Evolutionary conservation across 2,113 vertebrate species (phyloP), one percentile per base, ranked within the genome.

Genomic region (Percina caprodes): DNA sequence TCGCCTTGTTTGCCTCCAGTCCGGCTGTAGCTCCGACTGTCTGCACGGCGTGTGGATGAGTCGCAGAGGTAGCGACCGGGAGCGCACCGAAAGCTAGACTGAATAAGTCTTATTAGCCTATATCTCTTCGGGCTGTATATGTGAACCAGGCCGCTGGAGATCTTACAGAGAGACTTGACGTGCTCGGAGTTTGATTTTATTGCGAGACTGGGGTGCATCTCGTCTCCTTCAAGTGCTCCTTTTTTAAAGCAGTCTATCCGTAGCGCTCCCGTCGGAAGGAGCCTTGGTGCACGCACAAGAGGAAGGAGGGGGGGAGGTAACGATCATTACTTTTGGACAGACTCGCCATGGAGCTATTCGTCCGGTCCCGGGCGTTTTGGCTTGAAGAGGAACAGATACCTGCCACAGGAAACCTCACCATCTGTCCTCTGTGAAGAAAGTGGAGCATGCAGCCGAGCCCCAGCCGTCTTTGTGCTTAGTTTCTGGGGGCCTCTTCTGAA

Each of bases 401-500:
- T 84, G 91, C 87, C 54, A 42, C 61, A 2, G 86, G 85, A 84
- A 79, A 81, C 30, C 60, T 33, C 86, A n/a, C 52, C 80, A 61
- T 78, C 76, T 74, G 77, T 48, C 67, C 84, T 11, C 83, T 70
- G 89, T 90, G 91, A 92, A 45, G 80, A 84, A 83, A 90, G 83
- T 83, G 86, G 84, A 90, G 90, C 91, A 90, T 89, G 91, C 88
- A 89, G 86, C 89, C 87, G 86, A 92, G 85, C 81, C 84, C 82
- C 85, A 55, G 80, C 68, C 82, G 91, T 90, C 89, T 93, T 93
- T 94, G 90, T 93, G 85, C 89, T 84, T 80, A 91, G 91, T 91
- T 92, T 93, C 72, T 78, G 85, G 91, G n/a, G 89, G 84, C 84
- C 90, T 93, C 82, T 85, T 82, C 52, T 92, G 75, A 80, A 67